phyloP scores from a whole-genome alignment of 2,888 invertebrate species.

The Anaspis maculata region DNA sequence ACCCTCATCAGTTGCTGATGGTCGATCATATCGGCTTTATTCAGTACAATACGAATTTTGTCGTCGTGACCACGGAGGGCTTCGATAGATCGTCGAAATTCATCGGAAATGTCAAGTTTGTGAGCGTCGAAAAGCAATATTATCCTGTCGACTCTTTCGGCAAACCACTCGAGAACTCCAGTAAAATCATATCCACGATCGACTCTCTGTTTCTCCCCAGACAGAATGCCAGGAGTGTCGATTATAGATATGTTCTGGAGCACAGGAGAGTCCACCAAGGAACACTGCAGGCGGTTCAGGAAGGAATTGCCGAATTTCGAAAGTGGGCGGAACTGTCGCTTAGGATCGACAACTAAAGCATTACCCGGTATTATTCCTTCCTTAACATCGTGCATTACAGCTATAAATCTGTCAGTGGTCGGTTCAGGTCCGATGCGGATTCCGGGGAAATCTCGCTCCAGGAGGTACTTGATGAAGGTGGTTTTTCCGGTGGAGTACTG shows the following conservation, averaged over 20 bases:
- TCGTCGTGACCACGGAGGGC: constrained; percentile 92
- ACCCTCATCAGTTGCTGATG: constrained; percentile 98
- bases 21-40: constrained; percentile 98
- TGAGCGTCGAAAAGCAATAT: constrained; percentile 97
- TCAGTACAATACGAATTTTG: constrained; percentile 94
- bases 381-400: constrained; percentile 90
- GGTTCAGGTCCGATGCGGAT: constrained; percentile 98
- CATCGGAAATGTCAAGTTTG: constrained; percentile 98
- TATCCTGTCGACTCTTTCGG: constrained; percentile 95
- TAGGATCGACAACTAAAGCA: constrained; percentile 96
- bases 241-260: constrained; percentile 92
- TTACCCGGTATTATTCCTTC: constrained; percentile 88
- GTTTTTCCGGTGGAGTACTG: constrained; percentile 98
- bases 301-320: constrained; percentile 99
- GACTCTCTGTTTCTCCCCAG: constrained; percentile 92
- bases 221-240: constrained; percentile 90
- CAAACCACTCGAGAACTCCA: constrained; percentile 98
- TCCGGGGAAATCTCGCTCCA: constrained; percentile 95
- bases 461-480: constrained; percentile 86
- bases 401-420: constrained; percentile 96
- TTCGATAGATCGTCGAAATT: constrained; percentile 94
- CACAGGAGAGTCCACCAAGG: constrained; percentile 83
- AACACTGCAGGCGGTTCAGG: constrained; percentile 94
- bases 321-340: constrained; percentile 90
- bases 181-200: constrained; percentile 94